These are phyloP conservation scores for Alouatta palliata DNA, from an alignment of 2,113 vertebrate genomes.

Conservation along the genomic window DNA sequence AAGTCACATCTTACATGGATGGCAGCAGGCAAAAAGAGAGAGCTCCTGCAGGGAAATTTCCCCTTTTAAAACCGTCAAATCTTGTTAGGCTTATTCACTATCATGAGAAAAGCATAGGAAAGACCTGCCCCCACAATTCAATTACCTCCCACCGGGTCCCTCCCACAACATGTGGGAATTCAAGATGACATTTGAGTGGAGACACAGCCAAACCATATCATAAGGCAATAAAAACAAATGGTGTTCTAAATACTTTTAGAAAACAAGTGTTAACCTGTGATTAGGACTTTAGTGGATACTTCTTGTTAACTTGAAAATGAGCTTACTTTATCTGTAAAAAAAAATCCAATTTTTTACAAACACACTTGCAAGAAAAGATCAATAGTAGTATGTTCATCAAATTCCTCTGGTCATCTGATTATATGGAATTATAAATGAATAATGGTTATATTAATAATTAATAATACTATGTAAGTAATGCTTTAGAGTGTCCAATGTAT, in stretches of 20 bases:
- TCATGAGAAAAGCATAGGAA: no score
- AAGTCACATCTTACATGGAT: no score
- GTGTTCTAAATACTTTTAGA: background rate
- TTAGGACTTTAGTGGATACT: background rate
- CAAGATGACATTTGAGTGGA: no score
- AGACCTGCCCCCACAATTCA: no score
- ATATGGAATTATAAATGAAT: background rate
- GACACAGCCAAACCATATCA: no score
- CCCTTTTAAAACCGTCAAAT: no score
- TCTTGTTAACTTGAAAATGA: background rate
- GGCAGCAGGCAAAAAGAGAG: no score
- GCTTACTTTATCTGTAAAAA: background rate
- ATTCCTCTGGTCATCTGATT: background rate
- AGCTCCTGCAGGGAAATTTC: no score
- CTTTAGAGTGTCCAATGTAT: background rate
- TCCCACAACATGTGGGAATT: no score
- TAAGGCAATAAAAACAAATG: background rate
- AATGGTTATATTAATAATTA: background rate
- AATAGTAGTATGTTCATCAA: background rate
- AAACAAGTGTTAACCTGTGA: background rate
- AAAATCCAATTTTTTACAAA: background rate
- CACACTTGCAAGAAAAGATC: background rate
- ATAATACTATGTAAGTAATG: background rate
- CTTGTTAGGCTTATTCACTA: no score
- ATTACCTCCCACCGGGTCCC: no score